Conservation (phyloP, 2,113 vertebrate genomes). For the Sinocyclocheilus anshuiensis region DNA sequence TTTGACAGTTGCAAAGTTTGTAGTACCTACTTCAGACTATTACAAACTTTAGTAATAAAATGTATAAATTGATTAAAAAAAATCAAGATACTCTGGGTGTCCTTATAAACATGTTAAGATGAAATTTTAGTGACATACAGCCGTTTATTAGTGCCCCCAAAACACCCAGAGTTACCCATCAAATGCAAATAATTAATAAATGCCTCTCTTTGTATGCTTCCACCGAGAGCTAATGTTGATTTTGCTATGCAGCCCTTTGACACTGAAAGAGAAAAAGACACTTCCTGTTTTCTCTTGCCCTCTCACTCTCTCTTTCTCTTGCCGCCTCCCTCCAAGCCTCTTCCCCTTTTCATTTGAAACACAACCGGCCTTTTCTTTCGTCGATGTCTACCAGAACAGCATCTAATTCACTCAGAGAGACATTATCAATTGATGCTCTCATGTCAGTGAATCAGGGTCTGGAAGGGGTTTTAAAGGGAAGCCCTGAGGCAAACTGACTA, state of each 20-base stretch:
- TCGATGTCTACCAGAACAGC: conserved; percentile 48
- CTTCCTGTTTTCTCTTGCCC: conserved; percentile 55
- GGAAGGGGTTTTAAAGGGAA: conserved; percentile 11
- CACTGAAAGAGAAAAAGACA: conserved; percentile 61
- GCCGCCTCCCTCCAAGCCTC: conserved; percentile 33
- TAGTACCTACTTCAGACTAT: too few relatives aligned
- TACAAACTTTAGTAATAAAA: too few relatives aligned
- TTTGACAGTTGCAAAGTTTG: too few relatives aligned
- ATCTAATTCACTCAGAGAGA: conserved; percentile 46
- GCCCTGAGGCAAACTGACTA: conserved; percentile 2
- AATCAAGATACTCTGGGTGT: too few relatives aligned
- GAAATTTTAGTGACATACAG: conserved; percentile 3
- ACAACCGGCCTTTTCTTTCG: conserved; percentile 50
- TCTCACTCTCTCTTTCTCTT: neutral
- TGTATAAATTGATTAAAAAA: too few relatives aligned
- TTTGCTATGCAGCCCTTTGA: conserved; percentile 65
- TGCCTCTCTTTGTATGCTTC: conserved; percentile 40
- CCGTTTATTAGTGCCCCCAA: neutral
- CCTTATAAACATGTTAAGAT: too few relatives aligned
- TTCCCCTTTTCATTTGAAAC: conserved; percentile 50
- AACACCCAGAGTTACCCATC: conserved; percentile 12
- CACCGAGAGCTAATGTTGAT: conserved; percentile 63
- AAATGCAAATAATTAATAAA: conserved; percentile 52
- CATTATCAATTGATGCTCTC: conserved; percentile 52
- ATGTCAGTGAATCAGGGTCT: conserved; percentile 9